Evolutionary conservation across 1,140 invertebrate genomes (phyloP).

Genomic region (Chionoecetes opilio): DNA sequence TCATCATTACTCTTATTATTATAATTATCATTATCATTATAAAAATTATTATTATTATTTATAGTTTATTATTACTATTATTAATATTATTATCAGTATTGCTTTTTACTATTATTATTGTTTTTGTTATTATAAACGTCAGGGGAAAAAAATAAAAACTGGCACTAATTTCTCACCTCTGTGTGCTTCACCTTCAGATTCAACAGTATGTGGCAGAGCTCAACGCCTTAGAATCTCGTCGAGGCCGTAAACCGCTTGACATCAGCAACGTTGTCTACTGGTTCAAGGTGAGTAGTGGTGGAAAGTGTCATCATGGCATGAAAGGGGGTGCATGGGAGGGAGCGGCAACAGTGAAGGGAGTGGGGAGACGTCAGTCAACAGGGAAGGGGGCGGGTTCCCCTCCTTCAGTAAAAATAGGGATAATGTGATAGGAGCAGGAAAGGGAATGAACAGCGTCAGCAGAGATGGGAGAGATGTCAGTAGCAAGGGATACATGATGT

Average conservation of each 20-base stretch:
- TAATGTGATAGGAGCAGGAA: neutral
- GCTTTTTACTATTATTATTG: no score
- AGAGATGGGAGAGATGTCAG: no score
- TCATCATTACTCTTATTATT: no score
- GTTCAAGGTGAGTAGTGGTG: slow-evolving; percentile 89
- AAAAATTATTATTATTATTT: no score
- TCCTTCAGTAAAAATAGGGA: neutral
- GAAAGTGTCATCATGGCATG: neutral
- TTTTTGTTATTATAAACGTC: no score
- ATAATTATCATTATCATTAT: no score
- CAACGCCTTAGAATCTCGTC: slow-evolving; percentile 94
- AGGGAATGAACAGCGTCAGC: no score
- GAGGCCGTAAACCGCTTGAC: slow-evolving; percentile 96
- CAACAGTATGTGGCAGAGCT: slow-evolving; percentile 97
- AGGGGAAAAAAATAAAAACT: no score
- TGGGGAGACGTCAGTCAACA: neutral
- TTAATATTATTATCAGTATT: neutral
- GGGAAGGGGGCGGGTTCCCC: neutral
- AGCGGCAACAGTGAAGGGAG: neutral
- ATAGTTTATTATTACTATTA: no score
- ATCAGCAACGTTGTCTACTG: slow-evolving; percentile 99
- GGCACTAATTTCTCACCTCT: neutral
- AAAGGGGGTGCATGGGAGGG: neutral
- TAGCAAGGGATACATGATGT: no score
- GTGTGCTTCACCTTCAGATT: slow-evolving; percentile 87